phyloP scores from a whole-genome alignment of 2,113 vertebrate genomes.

The Gavialis gangeticus region DNA sequence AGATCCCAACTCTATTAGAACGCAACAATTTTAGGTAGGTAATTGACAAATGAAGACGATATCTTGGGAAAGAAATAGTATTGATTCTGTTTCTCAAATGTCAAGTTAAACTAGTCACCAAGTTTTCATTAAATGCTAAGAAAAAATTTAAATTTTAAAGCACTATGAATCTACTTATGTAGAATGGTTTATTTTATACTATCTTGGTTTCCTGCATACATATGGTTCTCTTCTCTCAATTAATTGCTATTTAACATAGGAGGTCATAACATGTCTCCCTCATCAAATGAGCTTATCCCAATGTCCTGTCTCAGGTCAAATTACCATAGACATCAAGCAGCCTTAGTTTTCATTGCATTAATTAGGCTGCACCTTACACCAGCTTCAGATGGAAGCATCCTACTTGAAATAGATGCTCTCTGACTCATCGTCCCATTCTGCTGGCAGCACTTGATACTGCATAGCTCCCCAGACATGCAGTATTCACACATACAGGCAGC shows the following conservation, averaged over 20 bases:
- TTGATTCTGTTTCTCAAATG: conserved; percentile 49
- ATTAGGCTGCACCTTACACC: neutral
- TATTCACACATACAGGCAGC: neutral
- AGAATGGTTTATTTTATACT: neutral
- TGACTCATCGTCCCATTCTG: neutral
- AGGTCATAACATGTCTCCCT: neutral
- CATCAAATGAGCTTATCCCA: neutral
- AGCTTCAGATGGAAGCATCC: neutral
- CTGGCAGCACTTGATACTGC: neutral
- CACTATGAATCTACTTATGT: neutral
- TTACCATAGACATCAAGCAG: neutral
- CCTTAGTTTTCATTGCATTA: neutral
- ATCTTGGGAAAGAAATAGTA: conserved; percentile 33
- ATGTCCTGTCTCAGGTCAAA: neutral
- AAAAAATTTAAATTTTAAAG: conserved; percentile 33
- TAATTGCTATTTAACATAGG: neutral
- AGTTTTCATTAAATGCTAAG: conserved; percentile 22
- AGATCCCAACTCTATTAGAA: conserved; percentile 10
- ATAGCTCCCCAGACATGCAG: rapidly evolving
- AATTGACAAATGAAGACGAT: conserved; percentile 40
- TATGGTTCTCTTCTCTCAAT: neutral
- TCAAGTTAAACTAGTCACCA: conserved; percentile 44
- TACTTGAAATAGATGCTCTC: neutral
- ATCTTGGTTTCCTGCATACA: neutral
- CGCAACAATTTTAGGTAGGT: neutral